Base-by-base conservation (phyloP, 2,797 vertebrate genomes). In the Pygocentrus nattereri region DNA sequence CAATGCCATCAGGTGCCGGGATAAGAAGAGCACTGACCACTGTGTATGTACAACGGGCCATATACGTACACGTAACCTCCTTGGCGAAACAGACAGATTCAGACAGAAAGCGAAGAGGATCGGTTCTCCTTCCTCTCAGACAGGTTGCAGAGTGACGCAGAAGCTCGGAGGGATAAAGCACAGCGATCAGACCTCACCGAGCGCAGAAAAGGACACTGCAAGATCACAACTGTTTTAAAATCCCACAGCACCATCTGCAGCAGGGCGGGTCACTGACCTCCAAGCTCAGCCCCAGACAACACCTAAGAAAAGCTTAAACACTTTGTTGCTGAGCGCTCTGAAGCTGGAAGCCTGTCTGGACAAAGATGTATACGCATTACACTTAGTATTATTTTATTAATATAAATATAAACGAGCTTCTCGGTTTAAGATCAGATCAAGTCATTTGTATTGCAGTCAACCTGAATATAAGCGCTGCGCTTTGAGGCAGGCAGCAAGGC, bases 211-310 rank as follows among this genome's bases (percentile, higher is more conserved):
- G 64, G 64, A 67, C 64, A 38, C 69, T 19, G n/a, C 74, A 56
- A 50, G 59, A 62, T 49, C 71, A 83, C 21, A 15, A 3, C 3
- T 3, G 18, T 25, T 77, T 79, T 69, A 73, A 78, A 59, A 73
- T 54, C 79, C 50, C 74, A 69, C 19, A 34, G 30, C 75, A 71
- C 21, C 74, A 75, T 78, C 82, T 75, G 78, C 47, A 70, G 62
- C 61, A 70, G 78, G 47, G 18, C 0, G 18, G 31, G 64, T 67
- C 64, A 41, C 31, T 67, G 64, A 41, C 64, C 31, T 67, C 19
- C 19, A 4, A 41, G 64, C 64, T 67, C 19, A 67, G 64, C 34
- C 34, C 21, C 64, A 41, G 31, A 13, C 34, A n/a, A 2, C 64
- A 41, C 19, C 34, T 65, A 10, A 38, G 31, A 65, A 65, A 64